Percentiles rank a stretch among this genome's conserved stretches.
Evolutionary conservation across 1,140 invertebrate genomes (phyloP).

Genomic region (Formica exsecta): DNA sequence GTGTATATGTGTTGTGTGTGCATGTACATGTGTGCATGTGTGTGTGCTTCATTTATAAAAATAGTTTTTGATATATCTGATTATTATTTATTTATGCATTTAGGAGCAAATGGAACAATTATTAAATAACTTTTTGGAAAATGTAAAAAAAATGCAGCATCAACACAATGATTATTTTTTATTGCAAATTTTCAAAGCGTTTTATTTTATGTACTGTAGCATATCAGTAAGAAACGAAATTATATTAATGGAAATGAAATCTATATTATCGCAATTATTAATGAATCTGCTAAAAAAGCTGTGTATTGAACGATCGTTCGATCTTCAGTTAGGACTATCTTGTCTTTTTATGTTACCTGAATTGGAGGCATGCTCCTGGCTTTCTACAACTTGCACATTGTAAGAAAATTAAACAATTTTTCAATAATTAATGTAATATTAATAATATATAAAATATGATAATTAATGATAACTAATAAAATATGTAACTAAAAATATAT

Average conservation of each 20-base stretch:
- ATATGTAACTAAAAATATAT: background rate
- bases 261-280: constrained; percentile 55
- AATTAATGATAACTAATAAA: background rate
- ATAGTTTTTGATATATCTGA: background rate
- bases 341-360: constrained; percentile 77
- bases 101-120: constrained; percentile 44
- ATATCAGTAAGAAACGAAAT: constrained; percentile 1
- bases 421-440: background rate
- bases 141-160: constrained; percentile 62
- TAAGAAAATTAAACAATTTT: constrained; percentile 60
- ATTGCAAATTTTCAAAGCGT: constrained; percentile 74
- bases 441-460: background rate
- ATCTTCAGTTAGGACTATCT: constrained; percentile 77
- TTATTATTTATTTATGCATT: background rate
- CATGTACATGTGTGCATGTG: background rate
- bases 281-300: constrained; percentile 77
- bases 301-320: constrained; percentile 74
- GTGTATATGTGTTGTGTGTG: background rate
- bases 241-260: constrained; percentile 61
- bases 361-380: constrained; percentile 69
- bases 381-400: constrained; percentile 67
- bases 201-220: constrained; percentile 69
- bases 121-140: constrained; percentile 54
- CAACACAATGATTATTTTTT: constrained; percentile 77
- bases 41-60: background rate